A percentile compares a stretch with the other conserved stretches of the same genome.
Conservation (phyloP, 2,888 invertebrate genomes). For the Pollenia griseotomentosa region DNA sequence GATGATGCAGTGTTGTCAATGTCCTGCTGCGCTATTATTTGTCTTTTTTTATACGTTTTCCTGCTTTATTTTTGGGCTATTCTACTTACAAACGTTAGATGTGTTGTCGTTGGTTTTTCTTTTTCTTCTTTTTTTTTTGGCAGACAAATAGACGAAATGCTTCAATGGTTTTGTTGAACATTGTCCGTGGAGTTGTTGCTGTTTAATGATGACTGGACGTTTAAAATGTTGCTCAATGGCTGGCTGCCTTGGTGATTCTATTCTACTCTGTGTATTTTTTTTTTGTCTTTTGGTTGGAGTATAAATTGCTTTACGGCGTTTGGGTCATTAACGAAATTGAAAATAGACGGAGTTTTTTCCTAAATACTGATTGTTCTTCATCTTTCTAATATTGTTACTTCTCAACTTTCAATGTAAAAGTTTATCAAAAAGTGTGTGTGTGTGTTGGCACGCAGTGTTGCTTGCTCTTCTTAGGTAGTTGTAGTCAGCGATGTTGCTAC, state of each 20-base stretch:
- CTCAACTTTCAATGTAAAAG: constrained; percentile 53
- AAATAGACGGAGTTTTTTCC: constrained; percentile 78
- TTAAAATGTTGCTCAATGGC: constrained; percentile 62
- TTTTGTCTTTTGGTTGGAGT: constrained; percentile 66
- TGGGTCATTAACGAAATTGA: constrained; percentile 83
- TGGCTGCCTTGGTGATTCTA: constrained; percentile 47
- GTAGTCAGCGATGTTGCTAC: constrained; percentile 77
- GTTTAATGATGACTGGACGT: constrained; percentile 66
- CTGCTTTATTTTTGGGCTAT: background rate
- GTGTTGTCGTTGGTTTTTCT: constrained; percentile 47
- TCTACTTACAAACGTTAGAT: constrained; percentile 45
- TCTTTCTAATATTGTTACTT: constrained; percentile 62
- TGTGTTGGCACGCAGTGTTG: constrained; percentile 61
- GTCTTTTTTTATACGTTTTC: constrained; percentile 76
- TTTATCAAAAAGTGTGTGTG: constrained; percentile 42
- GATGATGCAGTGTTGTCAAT: constrained; percentile 79
- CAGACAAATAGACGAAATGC: constrained; percentile 69
- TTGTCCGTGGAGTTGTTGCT: constrained; percentile 52
- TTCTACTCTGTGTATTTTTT: constrained; percentile 16
- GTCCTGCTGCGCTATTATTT: constrained; percentile 83
- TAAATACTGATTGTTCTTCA: constrained; percentile 54
- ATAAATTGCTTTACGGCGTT: constrained; percentile 83
- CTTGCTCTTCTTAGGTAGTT: constrained; percentile 71
- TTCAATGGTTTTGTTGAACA: constrained; percentile 61
- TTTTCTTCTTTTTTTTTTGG: constrained; percentile 44